Conservation (phyloP, 2,888 invertebrate genomes). For the Mythimna loreyi region DNA sequence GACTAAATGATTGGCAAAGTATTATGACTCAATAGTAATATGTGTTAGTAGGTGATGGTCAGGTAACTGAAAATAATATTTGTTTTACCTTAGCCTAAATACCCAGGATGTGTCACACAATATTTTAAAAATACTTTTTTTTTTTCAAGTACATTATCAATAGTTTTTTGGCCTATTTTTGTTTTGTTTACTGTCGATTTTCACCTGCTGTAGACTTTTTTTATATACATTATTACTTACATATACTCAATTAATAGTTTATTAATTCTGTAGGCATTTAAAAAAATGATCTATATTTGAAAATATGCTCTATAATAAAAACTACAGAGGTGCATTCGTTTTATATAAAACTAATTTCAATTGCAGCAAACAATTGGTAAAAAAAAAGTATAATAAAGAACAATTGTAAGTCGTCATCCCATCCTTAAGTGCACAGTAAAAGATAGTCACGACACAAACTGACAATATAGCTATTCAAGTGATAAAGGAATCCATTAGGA, state of each 20-base stretch:
- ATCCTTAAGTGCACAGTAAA: conserved; percentile 14
- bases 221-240: not conserved
- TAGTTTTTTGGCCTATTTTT: conserved; percentile 10
- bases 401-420: not conserved
- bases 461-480: conserved; percentile 27
- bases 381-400: conserved; percentile 3
- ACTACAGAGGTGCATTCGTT: not conserved
- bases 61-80: conserved; percentile 78
- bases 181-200: conserved; percentile 23
- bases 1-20: conserved; percentile 78
- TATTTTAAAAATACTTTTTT: conserved; percentile 63
- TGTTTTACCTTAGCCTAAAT: conserved; percentile 86
- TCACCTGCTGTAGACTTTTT: not conserved
- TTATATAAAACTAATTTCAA: not conserved
- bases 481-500: conserved; percentile 57
- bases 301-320: too few relatives aligned
- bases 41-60: conserved; percentile 89
- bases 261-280: too few relatives aligned
- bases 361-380: too few relatives aligned
- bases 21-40: conserved; percentile 78
- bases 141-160: conserved; percentile 63
- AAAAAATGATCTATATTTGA: too few relatives aligned
- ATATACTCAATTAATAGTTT: too few relatives aligned
- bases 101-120: conserved; percentile 53
- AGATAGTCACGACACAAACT: conserved; percentile 28